Conservation (phyloP, 2,113 vertebrate genomes). For the Pelecanus crispus region DNA sequence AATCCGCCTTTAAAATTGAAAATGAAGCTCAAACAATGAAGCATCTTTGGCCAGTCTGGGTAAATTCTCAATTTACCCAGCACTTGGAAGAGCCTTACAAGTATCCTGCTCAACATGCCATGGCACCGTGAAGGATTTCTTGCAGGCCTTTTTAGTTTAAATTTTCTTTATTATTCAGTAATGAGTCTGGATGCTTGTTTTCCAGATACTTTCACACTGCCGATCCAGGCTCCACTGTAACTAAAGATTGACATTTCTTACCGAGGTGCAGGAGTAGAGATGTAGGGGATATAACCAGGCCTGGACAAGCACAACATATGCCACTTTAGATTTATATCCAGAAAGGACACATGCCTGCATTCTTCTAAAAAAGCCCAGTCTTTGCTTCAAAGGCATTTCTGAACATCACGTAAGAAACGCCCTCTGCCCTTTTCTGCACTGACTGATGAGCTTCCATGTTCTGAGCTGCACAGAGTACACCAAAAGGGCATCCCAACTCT, state of each 20-base stretch:
- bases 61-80: not conserved
- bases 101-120: not conserved
- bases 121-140: not conserved
- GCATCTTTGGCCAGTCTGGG: not conserved
- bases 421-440: not conserved
- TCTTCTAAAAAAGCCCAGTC: not conserved
- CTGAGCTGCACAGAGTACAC: not conserved
- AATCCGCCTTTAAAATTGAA: not conserved
- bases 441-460: not conserved
- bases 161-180: not conserved
- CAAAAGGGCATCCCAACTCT: not conserved
- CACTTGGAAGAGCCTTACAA: not conserved
- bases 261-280: not conserved
- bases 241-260: not conserved
- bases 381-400: not conserved
- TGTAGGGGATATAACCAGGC: not conserved
- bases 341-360: not conserved
- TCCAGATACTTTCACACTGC: not conserved
- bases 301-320: fast-evolving
- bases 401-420: not conserved
- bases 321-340: not conserved
- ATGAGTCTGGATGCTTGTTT: not conserved
- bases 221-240: not conserved
- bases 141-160: not conserved
- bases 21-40: not conserved